Evolutionary conservation across 1,140 invertebrate species (phyloP).

Genomic region (Drosophila sturtevanti): DNA sequence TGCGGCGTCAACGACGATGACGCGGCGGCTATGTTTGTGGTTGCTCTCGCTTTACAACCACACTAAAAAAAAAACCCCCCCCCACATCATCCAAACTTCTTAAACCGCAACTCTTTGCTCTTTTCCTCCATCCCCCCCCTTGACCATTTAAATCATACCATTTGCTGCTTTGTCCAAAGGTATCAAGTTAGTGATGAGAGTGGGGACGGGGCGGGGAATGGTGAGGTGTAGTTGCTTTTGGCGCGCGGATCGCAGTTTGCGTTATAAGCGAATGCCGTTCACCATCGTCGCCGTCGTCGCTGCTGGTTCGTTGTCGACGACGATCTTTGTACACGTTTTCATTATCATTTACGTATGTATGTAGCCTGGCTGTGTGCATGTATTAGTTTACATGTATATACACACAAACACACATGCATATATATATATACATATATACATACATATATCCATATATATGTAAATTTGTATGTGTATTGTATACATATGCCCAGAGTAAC

Average conservation of each 20-base stretch:
- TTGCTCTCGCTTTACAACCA: conserved; percentile 35
- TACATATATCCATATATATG: too few relatives aligned
- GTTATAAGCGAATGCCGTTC: conserved; percentile 68
- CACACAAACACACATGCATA: not conserved
- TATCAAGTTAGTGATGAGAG: conserved; percentile 25
- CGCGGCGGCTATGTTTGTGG: conserved; percentile 72
- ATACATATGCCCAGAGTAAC: conserved; percentile 24
- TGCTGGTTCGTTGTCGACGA: conserved; percentile 7
- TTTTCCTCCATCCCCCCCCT: too few relatives aligned
- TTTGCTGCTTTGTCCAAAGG: conserved; percentile 3
- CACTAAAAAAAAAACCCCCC: too few relatives aligned
- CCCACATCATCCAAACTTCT: not conserved
- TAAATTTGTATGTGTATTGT: too few relatives aligned
- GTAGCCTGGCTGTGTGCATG: conserved; percentile 26
- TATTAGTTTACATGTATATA: conserved; percentile 10
- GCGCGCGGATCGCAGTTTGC: conserved; percentile 61
- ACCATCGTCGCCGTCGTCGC: not conserved
- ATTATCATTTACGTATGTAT: conserved; percentile 64
- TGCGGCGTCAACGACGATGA: conserved; percentile 54
- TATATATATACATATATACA: too few relatives aligned
- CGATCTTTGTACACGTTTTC: conserved; percentile 63
- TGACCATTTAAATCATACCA: not conserved
- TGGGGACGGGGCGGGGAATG: conserved; percentile 9
- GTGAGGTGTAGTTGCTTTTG: conserved; percentile 37
- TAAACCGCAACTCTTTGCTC: not conserved